Evolutionary conservation across 92 coral and sea anemone genomes (phyloP).

Genomic region (Plumapathes pennacea): DNA sequence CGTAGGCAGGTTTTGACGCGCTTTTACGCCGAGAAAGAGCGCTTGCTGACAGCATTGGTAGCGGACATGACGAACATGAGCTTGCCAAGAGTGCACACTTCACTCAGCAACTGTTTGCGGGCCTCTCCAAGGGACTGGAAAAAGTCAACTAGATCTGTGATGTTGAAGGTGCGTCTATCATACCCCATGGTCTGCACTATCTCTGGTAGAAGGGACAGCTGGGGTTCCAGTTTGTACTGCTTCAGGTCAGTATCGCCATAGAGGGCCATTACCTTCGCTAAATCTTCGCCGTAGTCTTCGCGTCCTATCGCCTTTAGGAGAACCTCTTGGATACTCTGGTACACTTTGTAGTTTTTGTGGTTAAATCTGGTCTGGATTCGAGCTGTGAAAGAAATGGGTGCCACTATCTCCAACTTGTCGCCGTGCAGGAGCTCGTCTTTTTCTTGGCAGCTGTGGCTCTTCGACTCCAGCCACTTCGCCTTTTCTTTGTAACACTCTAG

Average conservation of each 20-base stretch:
- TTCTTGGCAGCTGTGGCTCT: conserved; percentile 63
- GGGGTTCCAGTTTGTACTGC: conserved; percentile 33
- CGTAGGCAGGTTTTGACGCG: conserved; percentile 31
- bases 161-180: conserved; percentile 32
- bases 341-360: conserved; percentile 8
- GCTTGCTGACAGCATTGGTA: conserved; percentile 50
- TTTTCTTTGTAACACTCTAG: conserved; percentile 33
- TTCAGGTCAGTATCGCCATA: conserved; percentile 39
- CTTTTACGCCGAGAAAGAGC: conserved; percentile 52
- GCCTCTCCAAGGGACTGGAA: conserved; percentile 25
- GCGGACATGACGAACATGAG: conserved; percentile 33
- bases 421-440: conserved; percentile 51
- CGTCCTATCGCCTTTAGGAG: conserved; percentile 45
- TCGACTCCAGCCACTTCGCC: conserved; percentile 33
- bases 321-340: conserved; percentile 4
- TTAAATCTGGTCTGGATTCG: conserved; percentile 33
- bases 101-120: conserved; percentile 32
- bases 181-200: conserved; percentile 47
- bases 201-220: conserved; percentile 47
- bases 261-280: conserved; percentile 29
- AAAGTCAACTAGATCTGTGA: no score
- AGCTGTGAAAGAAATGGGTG: conserved; percentile 30
- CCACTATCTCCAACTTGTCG: conserved; percentile 35
- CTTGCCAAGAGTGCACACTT: conserved; percentile 34
- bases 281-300: conserved; percentile 39